phyloP scores from a whole-genome alignment of 2,113 vertebrate species.

The Cranoglanis bouderius region DNA sequence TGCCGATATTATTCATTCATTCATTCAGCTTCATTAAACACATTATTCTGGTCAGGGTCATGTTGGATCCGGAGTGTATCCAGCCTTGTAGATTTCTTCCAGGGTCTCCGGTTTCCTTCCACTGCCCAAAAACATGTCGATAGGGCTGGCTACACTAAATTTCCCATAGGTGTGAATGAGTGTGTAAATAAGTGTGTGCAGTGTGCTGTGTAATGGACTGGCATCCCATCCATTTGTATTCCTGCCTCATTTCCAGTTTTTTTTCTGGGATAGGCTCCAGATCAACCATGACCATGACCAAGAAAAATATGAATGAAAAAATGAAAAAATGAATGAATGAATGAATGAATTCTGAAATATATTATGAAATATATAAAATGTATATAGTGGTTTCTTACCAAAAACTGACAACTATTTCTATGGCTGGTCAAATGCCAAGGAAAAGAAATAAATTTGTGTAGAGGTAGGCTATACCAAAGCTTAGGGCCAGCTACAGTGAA shows the following conservation, averaged over 20 bases:
- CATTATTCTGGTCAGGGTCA: neutral
- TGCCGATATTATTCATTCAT: neutral
- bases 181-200: neutral
- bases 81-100: neutral
- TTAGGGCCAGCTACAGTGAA: no score
- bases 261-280: neutral
- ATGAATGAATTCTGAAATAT: no score
- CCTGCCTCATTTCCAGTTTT: neutral
- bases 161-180: neutral
- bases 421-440: no score
- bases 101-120: neutral
- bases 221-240: neutral
- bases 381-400: no score
- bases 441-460: no score
- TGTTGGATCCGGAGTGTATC: neutral
- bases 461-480: no score
- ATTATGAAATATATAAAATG: no score
- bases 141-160: no score
- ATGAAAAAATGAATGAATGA: no score
- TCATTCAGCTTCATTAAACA: neutral
- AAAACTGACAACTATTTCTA: no score
- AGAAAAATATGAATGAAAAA: neutral
- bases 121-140: neutral
- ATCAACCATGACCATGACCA: neutral
- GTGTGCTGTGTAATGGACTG: constrained; percentile 6